phyloP scores from a whole-genome alignment of 2,113 vertebrate species.

The Clarias macrocephalus region DNA sequence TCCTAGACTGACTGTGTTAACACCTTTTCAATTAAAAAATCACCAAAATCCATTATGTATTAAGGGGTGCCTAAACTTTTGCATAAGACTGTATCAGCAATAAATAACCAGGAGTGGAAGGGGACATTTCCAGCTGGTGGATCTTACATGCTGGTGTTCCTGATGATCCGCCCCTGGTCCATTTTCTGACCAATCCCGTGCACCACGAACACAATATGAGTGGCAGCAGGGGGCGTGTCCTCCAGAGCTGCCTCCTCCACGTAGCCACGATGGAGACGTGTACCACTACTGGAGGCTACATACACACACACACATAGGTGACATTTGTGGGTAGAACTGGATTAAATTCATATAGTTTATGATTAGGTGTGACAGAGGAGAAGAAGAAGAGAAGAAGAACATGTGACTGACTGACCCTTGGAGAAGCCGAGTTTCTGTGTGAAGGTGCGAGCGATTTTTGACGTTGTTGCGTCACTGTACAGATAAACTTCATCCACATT shows the following conservation, averaged over 20 bases:
- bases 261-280: slow-evolving; percentile 91
- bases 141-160: slow-evolving; percentile 94
- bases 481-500: slow-evolving; percentile 92
- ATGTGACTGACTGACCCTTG: slow-evolving; percentile 78
- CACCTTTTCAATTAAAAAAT: too few species aligned
- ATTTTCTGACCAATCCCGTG: slow-evolving; percentile 98
- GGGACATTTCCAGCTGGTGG: neutral
- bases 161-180: slow-evolving; percentile 97
- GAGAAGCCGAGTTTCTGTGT: slow-evolving; percentile 94
- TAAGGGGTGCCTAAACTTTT: too few species aligned
- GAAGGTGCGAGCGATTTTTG: slow-evolving; percentile 92
- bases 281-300: slow-evolving; percentile 91
- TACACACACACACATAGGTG: neutral
- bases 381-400: neutral
- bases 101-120: neutral
- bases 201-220: slow-evolving; percentile 94
- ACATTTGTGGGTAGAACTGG: neutral
- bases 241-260: slow-evolving; percentile 93
- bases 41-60: too few species aligned
- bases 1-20: too few species aligned
- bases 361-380: neutral
- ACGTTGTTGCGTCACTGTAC: slow-evolving; percentile 94
- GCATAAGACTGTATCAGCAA: neutral
- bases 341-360: neutral
- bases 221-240: slow-evolving; percentile 89